Conservation (phyloP, 2,113 vertebrate genomes). For the Azemiops feae region DNA sequence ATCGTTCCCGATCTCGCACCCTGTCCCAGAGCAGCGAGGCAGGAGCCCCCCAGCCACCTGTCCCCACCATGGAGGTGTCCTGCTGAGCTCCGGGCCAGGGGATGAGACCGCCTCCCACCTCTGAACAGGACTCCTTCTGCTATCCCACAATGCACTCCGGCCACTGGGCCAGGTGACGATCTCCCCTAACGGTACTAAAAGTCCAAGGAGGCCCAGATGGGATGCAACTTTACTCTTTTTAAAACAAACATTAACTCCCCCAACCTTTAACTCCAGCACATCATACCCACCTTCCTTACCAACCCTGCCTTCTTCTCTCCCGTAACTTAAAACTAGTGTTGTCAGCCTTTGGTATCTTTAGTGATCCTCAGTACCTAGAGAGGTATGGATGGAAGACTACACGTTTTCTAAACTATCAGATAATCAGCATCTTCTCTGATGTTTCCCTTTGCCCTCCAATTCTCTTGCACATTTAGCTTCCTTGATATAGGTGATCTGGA, state of each 20-base stretch:
- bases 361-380: background rate
- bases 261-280: slow-evolving; percentile 13
- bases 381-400: slow-evolving; percentile 9
- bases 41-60: slow-evolving; percentile 68
- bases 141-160: slow-evolving; percentile 27
- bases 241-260: slow-evolving; percentile 33
- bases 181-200: slow-evolving; percentile 47
- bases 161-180: slow-evolving; percentile 15
- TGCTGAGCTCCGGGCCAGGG: slow-evolving; percentile 70
- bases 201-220: slow-evolving; percentile 32
- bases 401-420: slow-evolving; percentile 6
- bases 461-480: background rate
- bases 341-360: slow-evolving; percentile 4
- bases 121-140: slow-evolving; percentile 35
- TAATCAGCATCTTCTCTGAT: background rate
- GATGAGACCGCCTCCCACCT: slow-evolving; percentile 25
- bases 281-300: slow-evolving; percentile 1
- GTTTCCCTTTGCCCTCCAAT: background rate
- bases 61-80: slow-evolving; percentile 89
- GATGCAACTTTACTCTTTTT: slow-evolving; percentile 29
- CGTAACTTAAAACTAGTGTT: slow-evolving; percentile 3
- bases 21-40: slow-evolving; percentile 87
- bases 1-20: slow-evolving; percentile 82
- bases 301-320: background rate
- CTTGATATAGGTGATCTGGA: slow-evolving; percentile 8